Conservation (phyloP, 2,797 vertebrate species). For the Cossypha polioptera region DNA sequence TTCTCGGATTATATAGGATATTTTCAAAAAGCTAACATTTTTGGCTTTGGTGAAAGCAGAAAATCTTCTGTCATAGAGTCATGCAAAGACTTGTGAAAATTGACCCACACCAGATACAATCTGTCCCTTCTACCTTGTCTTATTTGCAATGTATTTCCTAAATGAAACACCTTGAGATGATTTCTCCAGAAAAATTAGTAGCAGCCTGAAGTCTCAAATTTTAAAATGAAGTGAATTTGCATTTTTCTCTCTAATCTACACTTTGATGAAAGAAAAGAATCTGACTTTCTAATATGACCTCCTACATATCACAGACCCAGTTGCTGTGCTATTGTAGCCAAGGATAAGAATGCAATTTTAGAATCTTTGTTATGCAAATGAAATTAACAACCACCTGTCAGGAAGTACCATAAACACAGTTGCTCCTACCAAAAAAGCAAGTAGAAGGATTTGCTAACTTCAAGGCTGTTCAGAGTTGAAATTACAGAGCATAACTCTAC, state of each 20-base stretch:
- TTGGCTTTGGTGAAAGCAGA: neutral
- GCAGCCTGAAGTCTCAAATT: neutral
- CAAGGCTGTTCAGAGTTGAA: neutral
- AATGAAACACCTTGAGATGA: neutral
- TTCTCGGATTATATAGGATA: neutral
- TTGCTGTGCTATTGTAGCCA: neutral
- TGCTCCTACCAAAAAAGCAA: neutral
- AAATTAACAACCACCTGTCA: neutral
- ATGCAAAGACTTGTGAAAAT: neutral
- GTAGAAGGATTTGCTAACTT: neutral
- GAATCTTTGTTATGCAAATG: neutral
- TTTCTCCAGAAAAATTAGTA: neutral
- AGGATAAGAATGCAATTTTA: neutral
- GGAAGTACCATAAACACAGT: neutral
- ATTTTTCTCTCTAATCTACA: neutral
- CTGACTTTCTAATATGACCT: neutral
- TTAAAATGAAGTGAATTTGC: neutral
- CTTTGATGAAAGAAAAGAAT: neutral
- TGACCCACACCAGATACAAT: neutral
- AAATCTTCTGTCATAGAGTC: neutral
- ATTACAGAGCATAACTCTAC: neutral
- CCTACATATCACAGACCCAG: neutral
- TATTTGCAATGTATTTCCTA: neutral
- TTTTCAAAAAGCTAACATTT: neutral
- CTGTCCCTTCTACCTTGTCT: neutral